phyloP scores from a whole-genome alignment of 2,888 invertebrate species.

The Rhagophthalmus giganteus region DNA sequence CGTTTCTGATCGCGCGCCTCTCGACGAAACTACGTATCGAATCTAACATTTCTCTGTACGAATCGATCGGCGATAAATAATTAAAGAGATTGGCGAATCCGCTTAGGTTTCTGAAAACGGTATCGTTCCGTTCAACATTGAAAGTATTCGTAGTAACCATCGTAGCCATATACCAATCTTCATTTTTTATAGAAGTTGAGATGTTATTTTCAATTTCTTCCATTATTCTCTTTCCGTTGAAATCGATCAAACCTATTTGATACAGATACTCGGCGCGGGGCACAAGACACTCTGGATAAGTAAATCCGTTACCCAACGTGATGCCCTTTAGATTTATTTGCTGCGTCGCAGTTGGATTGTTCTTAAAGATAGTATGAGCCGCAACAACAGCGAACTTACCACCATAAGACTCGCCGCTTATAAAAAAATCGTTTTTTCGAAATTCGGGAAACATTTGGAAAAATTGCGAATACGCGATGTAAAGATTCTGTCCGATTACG shows the following conservation, averaged over 20 bases:
- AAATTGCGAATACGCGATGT: slow-evolving; percentile 74
- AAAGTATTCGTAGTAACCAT: too few species aligned
- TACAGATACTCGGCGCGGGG: neutral
- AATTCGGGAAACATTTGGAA: slow-evolving; percentile 72
- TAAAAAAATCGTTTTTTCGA: slow-evolving; percentile 47
- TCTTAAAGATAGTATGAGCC: slow-evolving; percentile 58
- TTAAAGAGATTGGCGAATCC: neutral
- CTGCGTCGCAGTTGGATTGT: slow-evolving; percentile 50
- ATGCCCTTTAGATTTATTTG: slow-evolving; percentile 58
- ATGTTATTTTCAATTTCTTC: neutral
- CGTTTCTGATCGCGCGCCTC: neutral
- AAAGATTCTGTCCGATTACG: slow-evolving; percentile 57
- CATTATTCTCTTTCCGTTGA: neutral
- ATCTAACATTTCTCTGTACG: neutral
- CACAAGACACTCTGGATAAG: slow-evolving; percentile 54
- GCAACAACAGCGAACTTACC: slow-evolving; percentile 61
- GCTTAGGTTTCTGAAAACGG: neutral
- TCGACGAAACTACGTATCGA: neutral
- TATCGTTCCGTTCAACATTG: too few species aligned
- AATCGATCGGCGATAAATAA: neutral
- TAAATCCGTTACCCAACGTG: slow-evolving; percentile 60
- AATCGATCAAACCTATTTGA: neutral
- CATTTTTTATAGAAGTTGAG: neutral
- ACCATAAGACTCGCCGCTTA: neutral
- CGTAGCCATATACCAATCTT: neutral